phyloP scores from a whole-genome alignment of 1,140 invertebrate species.

The Drosophila murphyi region DNA sequence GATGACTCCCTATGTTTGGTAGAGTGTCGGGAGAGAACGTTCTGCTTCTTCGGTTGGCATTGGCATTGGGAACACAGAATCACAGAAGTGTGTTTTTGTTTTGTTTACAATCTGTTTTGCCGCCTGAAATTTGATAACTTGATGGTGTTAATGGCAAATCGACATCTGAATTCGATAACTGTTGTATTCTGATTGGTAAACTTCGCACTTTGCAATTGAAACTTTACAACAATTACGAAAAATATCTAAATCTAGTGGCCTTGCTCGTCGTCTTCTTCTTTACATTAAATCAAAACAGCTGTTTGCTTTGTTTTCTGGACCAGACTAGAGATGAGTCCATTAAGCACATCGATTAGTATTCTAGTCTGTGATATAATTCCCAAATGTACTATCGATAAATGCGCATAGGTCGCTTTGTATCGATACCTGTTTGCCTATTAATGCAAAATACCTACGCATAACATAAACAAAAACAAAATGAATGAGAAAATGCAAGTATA shows the following conservation, averaged over 20 bases:
- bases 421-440: background rate
- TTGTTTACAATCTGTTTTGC: slow-evolving; percentile 44
- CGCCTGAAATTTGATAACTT: slow-evolving; percentile 5
- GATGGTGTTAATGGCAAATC: background rate
- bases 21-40: background rate
- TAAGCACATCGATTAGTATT: slow-evolving; percentile 2
- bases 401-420: background rate
- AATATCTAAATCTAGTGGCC: slow-evolving; percentile 56
- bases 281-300: slow-evolving; percentile 45
- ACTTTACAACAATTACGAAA: slow-evolving; percentile 47
- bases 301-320: slow-evolving; percentile 28
- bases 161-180: background rate
- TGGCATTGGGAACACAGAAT: slow-evolving; percentile 28
- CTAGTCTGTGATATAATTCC: background rate
- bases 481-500: background rate
- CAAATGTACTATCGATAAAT: background rate
- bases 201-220: slow-evolving; percentile 41
- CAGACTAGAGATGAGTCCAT: slow-evolving; percentile 14
- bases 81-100: slow-evolving; percentile 21
- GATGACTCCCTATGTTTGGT: slow-evolving; percentile 7
- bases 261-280: slow-evolving; percentile 51
- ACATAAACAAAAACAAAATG: background rate
- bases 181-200: slow-evolving; percentile 16
- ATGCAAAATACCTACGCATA: slow-evolving; percentile 7
- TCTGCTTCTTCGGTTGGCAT: slow-evolving; percentile 9